phyloP scores from a whole-genome alignment of 37 sponge, comb jelly and placozoan species.

The Halisarca cf. caerulea region DNA sequence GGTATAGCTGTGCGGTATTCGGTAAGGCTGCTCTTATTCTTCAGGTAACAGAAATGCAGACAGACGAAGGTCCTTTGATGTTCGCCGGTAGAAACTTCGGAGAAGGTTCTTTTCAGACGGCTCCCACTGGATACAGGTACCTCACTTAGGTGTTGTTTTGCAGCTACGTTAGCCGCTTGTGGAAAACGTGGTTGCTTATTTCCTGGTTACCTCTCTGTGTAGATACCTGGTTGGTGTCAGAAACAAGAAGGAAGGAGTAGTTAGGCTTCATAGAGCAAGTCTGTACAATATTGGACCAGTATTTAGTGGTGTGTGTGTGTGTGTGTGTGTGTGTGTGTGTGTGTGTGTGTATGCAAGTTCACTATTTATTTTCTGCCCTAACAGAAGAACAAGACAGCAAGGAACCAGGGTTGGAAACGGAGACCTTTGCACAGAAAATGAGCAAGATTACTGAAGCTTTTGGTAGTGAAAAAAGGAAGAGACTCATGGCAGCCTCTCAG shows the following conservation, averaged over 20 bases:
- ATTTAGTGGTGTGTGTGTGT: constrained; percentile 1
- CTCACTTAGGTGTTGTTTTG: neutral
- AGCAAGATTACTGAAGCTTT: constrained; percentile 54
- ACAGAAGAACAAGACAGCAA: neutral
- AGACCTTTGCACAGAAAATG: constrained; percentile 10
- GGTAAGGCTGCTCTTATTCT: neutral
- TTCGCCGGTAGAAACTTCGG: neutral
- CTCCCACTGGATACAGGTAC: neutral
- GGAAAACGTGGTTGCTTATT: neutral
- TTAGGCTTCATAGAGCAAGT: neutral
- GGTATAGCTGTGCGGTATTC: too few relatives aligned
- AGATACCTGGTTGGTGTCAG: constrained; percentile 2
- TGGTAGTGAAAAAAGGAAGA: constrained; percentile 71
- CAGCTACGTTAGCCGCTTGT: neutral
- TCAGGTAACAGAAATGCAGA: neutral
- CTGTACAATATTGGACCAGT: neutral
- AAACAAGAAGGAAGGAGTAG: constrained; percentile 9
- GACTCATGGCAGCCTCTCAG: constrained; percentile 45
- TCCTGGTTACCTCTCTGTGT: neutral
- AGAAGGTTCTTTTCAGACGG: neutral
- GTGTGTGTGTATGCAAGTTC: neutral
- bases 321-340: neutral
- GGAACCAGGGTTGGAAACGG: neutral
- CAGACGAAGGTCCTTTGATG: neutral
- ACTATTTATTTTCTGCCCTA: too few relatives aligned